Conservation (phyloP, 2,888 invertebrate genomes). For the Lithosia quadra region DNA sequence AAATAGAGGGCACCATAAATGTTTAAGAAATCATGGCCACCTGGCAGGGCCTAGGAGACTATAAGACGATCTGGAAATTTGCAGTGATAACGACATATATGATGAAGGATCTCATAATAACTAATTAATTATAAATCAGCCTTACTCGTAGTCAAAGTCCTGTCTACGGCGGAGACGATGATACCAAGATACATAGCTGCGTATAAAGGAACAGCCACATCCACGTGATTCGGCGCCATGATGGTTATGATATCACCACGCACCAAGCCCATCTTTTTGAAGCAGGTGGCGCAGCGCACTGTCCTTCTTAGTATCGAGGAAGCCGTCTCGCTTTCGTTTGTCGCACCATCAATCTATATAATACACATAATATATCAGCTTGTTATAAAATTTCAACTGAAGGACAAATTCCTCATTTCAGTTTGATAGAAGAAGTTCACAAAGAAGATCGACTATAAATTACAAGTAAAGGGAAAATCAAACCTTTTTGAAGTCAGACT, state of each 20-base stretch:
- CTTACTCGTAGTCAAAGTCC: conserved; percentile 64
- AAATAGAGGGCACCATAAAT: too few species aligned
- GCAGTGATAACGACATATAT: too few species aligned
- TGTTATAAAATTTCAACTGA: not conserved
- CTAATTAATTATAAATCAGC: too few species aligned
- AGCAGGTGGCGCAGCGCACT: conserved; percentile 73
- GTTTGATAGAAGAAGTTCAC: too few species aligned
- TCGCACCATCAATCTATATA: conserved; percentile 72
- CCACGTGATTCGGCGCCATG: conserved; percentile 81
- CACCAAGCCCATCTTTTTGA: conserved; percentile 70
- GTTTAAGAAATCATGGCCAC: too few species aligned
- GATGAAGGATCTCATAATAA: too few species aligned
- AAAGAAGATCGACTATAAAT: too few species aligned
- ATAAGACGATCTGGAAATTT: too few species aligned
- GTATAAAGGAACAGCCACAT: conserved; percentile 78
- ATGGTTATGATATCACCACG: conserved; percentile 77
- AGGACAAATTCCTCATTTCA: too few species aligned
- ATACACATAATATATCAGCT: not conserved
- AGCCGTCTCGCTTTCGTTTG: conserved; percentile 75
- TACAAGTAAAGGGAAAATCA: too few species aligned
- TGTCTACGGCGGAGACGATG: conserved; percentile 66
- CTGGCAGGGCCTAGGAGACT: too few species aligned
- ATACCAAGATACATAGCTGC: conserved; percentile 80
- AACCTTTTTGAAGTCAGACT: too few species aligned
- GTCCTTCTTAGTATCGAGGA: conserved; percentile 69